A percentile compares a stretch with the other conserved stretches of the same genome.
Evolutionary conservation across 2,888 invertebrate species (phyloP).

Genomic region (Hemithea aestivaria): DNA sequence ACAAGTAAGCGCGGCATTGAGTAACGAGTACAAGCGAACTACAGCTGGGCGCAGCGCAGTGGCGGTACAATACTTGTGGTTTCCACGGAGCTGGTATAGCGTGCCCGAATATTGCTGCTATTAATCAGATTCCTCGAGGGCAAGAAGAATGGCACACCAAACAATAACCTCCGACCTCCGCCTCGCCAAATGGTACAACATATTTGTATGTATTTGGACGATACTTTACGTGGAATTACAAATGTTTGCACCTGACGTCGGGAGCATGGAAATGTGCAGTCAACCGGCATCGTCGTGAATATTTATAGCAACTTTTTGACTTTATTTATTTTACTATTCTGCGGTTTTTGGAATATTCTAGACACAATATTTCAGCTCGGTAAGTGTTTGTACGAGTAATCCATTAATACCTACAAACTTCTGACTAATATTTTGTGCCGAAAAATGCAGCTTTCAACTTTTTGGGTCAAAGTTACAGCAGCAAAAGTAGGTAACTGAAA

Average conservation of each 20-base stretch:
- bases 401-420: too few relatives aligned
- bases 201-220: conserved; percentile 32
- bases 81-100: conserved; percentile 36
- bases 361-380: too few relatives aligned
- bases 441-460: too few relatives aligned
- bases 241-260: conserved; percentile 29
- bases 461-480: too few relatives aligned
- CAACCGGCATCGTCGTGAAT: conserved; percentile 13
- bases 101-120: conserved; percentile 64
- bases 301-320: conserved; percentile 13
- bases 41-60: conserved; percentile 32
- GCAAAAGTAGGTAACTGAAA: too few relatives aligned
- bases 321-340: too few relatives aligned
- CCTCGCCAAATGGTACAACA: conserved; percentile 24
- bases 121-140: conserved; percentile 62
- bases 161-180: conserved; percentile 45
- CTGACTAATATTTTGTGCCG: too few relatives aligned
- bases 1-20: conserved; percentile 30
- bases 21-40: conserved; percentile 33
- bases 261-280: conserved; percentile 22
- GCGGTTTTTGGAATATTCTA: too few relatives aligned
- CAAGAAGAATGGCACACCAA: conserved; percentile 58
- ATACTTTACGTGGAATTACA: conserved; percentile 35
- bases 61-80: conserved; percentile 52
- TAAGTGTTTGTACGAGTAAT: too few relatives aligned